phyloP scores from a whole-genome alignment of 2,888 invertebrate species.

The Anagyrus pseudococci region DNA sequence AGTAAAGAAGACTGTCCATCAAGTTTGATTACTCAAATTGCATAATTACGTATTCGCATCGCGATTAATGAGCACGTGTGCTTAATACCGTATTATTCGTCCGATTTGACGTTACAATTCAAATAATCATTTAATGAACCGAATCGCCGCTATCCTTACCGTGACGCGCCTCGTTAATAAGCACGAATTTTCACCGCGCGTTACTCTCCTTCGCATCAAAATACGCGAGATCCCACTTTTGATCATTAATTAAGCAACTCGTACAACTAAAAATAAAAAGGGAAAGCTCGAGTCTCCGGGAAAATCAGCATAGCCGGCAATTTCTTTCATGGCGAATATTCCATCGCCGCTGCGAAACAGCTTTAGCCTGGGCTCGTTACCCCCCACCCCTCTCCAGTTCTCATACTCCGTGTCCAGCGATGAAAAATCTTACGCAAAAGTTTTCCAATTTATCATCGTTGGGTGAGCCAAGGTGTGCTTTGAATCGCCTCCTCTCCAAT shows the following conservation, averaged over 20 bases:
- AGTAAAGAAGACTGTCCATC: too few relatives aligned
- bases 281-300: constrained; percentile 6
- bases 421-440: constrained; percentile 26
- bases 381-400: not conserved
- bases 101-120: too few relatives aligned
- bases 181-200: too few relatives aligned
- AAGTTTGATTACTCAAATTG: too few relatives aligned
- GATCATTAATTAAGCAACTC: constrained; percentile 23
- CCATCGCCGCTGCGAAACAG: too few relatives aligned
- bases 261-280: constrained; percentile 2
- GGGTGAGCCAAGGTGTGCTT: constrained; percentile 34
- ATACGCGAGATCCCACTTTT: not conserved
- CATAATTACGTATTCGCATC: too few relatives aligned
- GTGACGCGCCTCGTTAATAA: too few relatives aligned
- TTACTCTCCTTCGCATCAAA: too few relatives aligned
- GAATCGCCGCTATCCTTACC: too few relatives aligned
- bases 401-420: not conserved
- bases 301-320: constrained; percentile 22
- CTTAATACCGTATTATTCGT: too few relatives aligned
- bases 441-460: constrained; percentile 46
- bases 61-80: too few relatives aligned
- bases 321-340: constrained; percentile 23
- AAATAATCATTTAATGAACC: too few relatives aligned
- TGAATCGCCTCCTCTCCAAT: constrained; percentile 35
- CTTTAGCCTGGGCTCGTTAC: not conserved